Evolutionary conservation across 2,888 invertebrate species (phyloP).

Genomic region (Hydraecia micacea): DNA sequence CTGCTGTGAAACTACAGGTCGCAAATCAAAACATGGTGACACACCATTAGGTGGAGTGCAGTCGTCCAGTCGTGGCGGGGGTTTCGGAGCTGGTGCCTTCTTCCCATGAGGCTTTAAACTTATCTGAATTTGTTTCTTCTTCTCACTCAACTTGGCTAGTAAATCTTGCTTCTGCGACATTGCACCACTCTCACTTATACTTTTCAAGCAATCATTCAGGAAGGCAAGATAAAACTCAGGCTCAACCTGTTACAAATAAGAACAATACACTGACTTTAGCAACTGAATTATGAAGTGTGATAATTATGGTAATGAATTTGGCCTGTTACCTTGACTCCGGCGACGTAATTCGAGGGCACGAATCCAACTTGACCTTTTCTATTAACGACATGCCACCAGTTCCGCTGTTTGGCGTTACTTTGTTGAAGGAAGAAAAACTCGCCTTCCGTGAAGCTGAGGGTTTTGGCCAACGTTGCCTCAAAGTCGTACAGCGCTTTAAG

Average conservation of each 20-base stretch:
- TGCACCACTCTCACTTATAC: constrained; percentile 84
- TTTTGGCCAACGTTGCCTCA: constrained; percentile 95
- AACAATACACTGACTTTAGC: constrained; percentile 47
- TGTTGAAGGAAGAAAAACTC: constrained; percentile 95
- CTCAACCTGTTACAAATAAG: constrained; percentile 88
- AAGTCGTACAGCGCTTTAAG: constrained; percentile 95
- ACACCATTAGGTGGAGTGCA: constrained; percentile 86
- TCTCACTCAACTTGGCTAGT: constrained; percentile 91
- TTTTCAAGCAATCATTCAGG: constrained; percentile 92
- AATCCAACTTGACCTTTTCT: constrained; percentile 95
- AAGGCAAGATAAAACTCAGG: constrained; percentile 93
- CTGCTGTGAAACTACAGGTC: constrained; percentile 87
- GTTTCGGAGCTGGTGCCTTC: constrained; percentile 85
- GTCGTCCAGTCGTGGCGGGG: constrained; percentile 85
- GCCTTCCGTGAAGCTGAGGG: constrained; percentile 94
- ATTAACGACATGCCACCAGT: constrained; percentile 97
- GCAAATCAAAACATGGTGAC: constrained; percentile 86
- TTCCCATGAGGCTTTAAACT: constrained; percentile 79
- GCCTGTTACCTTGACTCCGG: constrained; percentile 92
- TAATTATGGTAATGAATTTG: constrained; percentile 63
- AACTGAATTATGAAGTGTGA: constrained; percentile 40
- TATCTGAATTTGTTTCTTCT: constrained; percentile 91
- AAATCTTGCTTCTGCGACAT: constrained; percentile 91
- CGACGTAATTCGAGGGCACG: constrained; percentile 96
- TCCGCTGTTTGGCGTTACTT: constrained; percentile 94